Base-by-base conservation (phyloP, 2,888 invertebrate genomes). In the Atrina japonica region DNA sequence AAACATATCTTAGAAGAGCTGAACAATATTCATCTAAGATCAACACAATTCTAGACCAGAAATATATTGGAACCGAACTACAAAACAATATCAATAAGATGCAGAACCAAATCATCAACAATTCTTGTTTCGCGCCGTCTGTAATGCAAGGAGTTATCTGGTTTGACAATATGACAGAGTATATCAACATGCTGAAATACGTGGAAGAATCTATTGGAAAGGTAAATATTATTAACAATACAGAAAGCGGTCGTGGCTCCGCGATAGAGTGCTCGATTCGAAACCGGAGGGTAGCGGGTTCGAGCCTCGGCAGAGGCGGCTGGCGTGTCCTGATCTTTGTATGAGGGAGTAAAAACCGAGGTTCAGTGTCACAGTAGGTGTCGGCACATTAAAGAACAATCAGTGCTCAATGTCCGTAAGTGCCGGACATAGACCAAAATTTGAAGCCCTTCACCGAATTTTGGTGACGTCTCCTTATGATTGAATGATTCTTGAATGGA, bases 161-260 rank as follows among this genome's bases (percentile, higher is more conserved):
- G 85, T 83, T 83, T 66, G 71, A 70, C 41, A 85, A 83, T 65
- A 83, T 85, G 85, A 85, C 85, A 14, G 41, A 67, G 14, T 85
- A 78, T 66, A 82, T 83, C 41, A 76, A 85, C 56, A 80, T 82
- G 14, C 41, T 83, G 21, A 80, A 82, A 66, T 68, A 29, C 25
- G 60, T 80, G 16, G 79, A 82, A 30, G 73, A 77, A 18, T 47
- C 52, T 1, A 25, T 82, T 9, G 82, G 75, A 11, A 18, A 71
- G 52, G 80, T 76, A 59, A 49, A 53, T 35, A 65, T 7, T 35
- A 47, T 14, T 16, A 18, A 18, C 47, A 47, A 47, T 47, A 21
- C 6, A 7, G 16, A 47, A 47, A n/a, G n/a, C n/a, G n/a, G n/a
- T n/a, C n/a, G n/a, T n/a, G n/a, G n/a, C n/a, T n/a, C n/a, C n/a